A percentile compares a stretch with the other conserved stretches of the same genome.
Conservation (phyloP, 2,888 invertebrate genomes). For the Alloscopus bannaensis region DNA sequence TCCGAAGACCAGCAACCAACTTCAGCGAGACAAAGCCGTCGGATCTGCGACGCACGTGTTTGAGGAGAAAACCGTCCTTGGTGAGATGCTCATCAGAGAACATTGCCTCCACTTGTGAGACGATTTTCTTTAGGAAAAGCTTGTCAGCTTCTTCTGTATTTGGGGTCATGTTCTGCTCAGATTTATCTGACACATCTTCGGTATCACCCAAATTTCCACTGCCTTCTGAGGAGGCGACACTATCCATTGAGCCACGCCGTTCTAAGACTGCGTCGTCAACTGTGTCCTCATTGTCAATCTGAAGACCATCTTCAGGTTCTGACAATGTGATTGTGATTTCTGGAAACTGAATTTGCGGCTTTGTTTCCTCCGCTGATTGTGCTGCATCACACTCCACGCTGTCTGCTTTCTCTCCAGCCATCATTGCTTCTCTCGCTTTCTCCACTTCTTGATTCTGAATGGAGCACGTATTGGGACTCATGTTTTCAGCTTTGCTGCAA, state of each 20-base stretch:
- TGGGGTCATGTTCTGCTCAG: conserved; percentile 4
- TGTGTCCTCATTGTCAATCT: not conserved
- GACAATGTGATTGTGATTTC: conserved; percentile 38
- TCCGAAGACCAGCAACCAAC: conserved; percentile 94
- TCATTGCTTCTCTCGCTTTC: conserved; percentile 52
- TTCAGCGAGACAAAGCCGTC: conserved; percentile 97
- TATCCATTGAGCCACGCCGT: conserved; percentile 57
- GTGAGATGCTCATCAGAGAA: conserved; percentile 96
- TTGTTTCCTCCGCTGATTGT: not conserved
- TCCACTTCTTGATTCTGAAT: conserved; percentile 61
- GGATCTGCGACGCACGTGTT: conserved; percentile 95
- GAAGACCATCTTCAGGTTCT: not conserved
- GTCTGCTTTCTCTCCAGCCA: conserved; percentile 24
- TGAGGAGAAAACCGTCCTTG: conserved; percentile 95
- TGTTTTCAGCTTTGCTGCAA: conserved; percentile 28
- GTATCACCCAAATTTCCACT: conserved; percentile 53
- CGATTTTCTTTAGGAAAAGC: conserved; percentile 86
- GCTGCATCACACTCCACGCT: not conserved
- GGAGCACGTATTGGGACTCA: conserved; percentile 62
- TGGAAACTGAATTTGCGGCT: not conserved
- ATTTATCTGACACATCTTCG: conserved; percentile 41
- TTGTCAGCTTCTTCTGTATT: conserved; percentile 28
- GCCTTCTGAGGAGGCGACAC: conserved; percentile 47
- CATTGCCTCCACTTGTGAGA: conserved; percentile 94
- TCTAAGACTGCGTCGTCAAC: conserved; percentile 17